Conservation (phyloP, 1,140 invertebrate species). For the Drosophila orena region DNA sequence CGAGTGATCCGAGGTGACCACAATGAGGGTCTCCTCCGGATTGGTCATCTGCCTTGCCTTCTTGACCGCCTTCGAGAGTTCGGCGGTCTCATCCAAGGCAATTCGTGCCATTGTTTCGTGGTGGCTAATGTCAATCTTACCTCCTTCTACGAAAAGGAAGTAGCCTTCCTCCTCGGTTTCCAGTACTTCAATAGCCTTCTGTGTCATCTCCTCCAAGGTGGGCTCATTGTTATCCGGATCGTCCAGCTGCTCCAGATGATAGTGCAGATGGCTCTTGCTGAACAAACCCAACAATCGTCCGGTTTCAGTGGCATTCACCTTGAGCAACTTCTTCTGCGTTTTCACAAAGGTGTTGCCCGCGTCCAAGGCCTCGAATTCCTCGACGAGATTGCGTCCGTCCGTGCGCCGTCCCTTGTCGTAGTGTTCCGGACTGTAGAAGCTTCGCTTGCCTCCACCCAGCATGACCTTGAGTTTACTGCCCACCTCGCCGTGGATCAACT, state of each 20-base stretch:
- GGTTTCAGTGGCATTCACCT: conserved; percentile 75
- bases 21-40: conserved; percentile 87
- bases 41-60: conserved; percentile 86
- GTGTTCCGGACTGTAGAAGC: conserved; percentile 88
- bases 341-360: conserved; percentile 87
- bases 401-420: conserved; percentile 87
- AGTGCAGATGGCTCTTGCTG: conserved; percentile 86
- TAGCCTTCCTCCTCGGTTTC: conserved; percentile 90
- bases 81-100: conserved; percentile 89
- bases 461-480: conserved; percentile 88
- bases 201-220: conserved; percentile 92
- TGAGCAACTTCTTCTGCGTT: conserved; percentile 86
- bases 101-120: conserved; percentile 89
- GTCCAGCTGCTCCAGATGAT: conserved; percentile 87
- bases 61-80: conserved; percentile 87
- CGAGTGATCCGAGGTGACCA: conserved; percentile 90
- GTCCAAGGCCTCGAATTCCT: conserved; percentile 86
- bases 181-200: conserved; percentile 92
- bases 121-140: conserved; percentile 93
- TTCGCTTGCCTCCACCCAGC: conserved; percentile 90
- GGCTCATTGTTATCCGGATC: conserved; percentile 86
- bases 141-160: conserved; percentile 87
- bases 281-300: conserved; percentile 86
- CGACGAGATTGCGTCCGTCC: conserved; percentile 90
- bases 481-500: conserved; percentile 89